Evolutionary conservation across 1,140 invertebrate species (phyloP), one percentile per base, ranked within the genome.

Genomic region (Melanaphis sacchari): DNA sequence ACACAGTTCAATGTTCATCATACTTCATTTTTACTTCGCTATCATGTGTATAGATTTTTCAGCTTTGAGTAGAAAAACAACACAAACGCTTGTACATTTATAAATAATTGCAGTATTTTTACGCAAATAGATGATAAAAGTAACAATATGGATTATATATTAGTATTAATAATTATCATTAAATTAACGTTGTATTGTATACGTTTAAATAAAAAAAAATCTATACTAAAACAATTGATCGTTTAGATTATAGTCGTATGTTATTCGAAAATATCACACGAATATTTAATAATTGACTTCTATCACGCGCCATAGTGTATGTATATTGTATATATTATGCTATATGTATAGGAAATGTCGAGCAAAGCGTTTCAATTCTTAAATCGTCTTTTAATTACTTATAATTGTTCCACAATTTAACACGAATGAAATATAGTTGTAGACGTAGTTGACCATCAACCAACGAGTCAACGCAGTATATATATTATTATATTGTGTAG

Each of bases 341-440:
- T 31, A 26, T 59, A 59, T 7, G 52, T 59, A 8, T 54, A 26
- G 52, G 24, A 54, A 54, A 59, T 15, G 31, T 15, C 31, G 11
- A n/a, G 31, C 59, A n/a, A n/a, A 66, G 59, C 59, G 31, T 66
- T 66, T 66, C 31, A 66, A 66, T 66, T 66, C 38, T 84, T 49
- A 46, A 88, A 88, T 88, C 43, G 85, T 88, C 31, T 88, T 88
- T 88, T 88, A 88, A 88, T 49, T 88, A 36, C 85, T 85, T 38
- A 36, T 49, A 46, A 49, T 88, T 49, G 85, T 88, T 88, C 43
- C 21, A 36, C 43, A 49, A 88, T 36, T 36, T 46, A 88, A 46
- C 31, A 31, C 41, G 82, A 84, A 84, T 26, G 24, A 31, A 87
- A 87, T 87, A 87, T 36, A 43, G 31, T 24, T 7, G 24, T 6